Evolutionary conservation across 2,888 invertebrate genomes (phyloP).

Genomic region (Calameuta filiformis): DNA sequence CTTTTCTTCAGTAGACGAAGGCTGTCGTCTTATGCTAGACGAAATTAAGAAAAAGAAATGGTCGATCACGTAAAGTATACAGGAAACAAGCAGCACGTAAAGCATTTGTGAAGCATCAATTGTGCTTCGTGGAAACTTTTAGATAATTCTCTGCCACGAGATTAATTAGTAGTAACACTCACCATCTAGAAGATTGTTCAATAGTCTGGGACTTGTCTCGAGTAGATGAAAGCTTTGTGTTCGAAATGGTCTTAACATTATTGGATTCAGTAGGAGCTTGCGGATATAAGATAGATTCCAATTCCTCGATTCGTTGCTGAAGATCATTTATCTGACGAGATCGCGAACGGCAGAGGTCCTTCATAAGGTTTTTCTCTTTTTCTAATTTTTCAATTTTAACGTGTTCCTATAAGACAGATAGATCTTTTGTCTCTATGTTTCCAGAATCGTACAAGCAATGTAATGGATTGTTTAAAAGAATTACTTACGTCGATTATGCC

Average conservation of each 20-base stretch:
- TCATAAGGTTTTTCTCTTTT: conserved; percentile 67
- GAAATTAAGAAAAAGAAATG: background rate
- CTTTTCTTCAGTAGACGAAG: conserved; percentile 8
- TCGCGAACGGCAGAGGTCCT: conserved; percentile 67
- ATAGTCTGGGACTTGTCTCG: background rate
- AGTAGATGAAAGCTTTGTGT: background rate
- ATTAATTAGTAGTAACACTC: background rate
- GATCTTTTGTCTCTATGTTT: background rate
- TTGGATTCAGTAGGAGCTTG: background rate
- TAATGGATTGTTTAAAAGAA: background rate
- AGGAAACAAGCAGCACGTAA: background rate
- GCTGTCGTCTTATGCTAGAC: background rate
- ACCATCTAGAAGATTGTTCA: background rate
- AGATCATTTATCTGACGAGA: conserved; percentile 50
- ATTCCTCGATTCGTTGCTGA: conserved; percentile 34
- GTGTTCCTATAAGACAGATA: conserved; percentile 64
- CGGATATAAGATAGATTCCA: conserved; percentile 19
- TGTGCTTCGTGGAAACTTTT: background rate
- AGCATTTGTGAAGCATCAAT: background rate
- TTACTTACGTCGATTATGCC: conserved; percentile 47
- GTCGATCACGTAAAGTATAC: no score
- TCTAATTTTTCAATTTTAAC: conserved; percentile 69
- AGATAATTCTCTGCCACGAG: background rate
- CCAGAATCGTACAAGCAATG: background rate
- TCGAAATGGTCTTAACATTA: background rate